Evolutionary conservation across 2,113 vertebrate genomes (phyloP).

Genomic region (Acanthochromis polyacanthus): DNA sequence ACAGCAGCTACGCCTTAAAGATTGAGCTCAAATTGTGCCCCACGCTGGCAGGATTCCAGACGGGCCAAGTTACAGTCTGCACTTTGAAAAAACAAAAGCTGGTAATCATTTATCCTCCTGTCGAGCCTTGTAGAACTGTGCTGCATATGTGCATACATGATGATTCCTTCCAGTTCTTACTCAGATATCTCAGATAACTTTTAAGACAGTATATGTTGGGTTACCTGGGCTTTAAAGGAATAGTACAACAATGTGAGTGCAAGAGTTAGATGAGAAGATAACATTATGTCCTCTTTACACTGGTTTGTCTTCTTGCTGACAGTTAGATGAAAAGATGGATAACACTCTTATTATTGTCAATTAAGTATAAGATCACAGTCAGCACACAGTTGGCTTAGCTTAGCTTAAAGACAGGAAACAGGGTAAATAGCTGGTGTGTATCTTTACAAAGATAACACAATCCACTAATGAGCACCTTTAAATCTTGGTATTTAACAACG

Average conservation of each 20-base stretch:
- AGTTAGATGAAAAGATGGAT: neutral
- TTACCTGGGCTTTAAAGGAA: neutral
- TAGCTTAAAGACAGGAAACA: neutral
- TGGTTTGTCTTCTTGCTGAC: neutral
- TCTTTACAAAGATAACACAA: neutral
- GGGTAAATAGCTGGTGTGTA: neutral
- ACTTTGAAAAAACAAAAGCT: conserved; percentile 25
- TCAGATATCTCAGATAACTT: neutral
- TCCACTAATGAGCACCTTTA: neutral
- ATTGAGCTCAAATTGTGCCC: conserved; percentile 28
- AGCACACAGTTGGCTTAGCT: neutral
- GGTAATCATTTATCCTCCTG: neutral
- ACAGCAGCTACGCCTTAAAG: conserved; percentile 38
- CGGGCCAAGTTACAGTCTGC: conserved; percentile 23
- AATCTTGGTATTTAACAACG: neutral
- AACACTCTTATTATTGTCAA: neutral
- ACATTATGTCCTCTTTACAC: no score
- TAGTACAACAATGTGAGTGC: neutral
- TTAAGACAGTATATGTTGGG: neutral
- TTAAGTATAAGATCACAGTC: neutral
- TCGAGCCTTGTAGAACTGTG: neutral
- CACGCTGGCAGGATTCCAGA: conserved; percentile 21
- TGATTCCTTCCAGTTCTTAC: neutral
- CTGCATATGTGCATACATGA: neutral
- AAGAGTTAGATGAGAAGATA: neutral